Percentiles rank a stretch among this genome's conserved stretches.
Conservation (phyloP, 2,888 invertebrate genomes). For the Nephrotoma flavescens region DNA sequence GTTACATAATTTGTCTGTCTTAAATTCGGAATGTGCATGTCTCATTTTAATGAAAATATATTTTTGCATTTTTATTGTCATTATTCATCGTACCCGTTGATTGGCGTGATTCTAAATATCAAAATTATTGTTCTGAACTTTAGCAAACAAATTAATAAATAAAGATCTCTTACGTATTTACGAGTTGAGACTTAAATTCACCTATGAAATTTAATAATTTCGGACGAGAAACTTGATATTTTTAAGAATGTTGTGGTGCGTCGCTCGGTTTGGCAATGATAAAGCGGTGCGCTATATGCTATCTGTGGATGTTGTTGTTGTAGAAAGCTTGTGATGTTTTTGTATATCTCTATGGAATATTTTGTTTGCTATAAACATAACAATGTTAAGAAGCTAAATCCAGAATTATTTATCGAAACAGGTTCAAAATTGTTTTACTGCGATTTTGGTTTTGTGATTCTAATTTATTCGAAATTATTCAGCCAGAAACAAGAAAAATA, state of each 20-base stretch:
- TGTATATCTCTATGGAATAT: background rate
- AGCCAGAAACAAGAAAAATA: background rate
- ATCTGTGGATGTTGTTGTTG: no score
- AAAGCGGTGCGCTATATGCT: no score
- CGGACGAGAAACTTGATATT: background rate
- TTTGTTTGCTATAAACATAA: background rate
- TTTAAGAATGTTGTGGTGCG: background rate
- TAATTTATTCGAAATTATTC: background rate
- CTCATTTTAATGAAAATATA: background rate
- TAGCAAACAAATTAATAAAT: background rate
- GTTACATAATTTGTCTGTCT: background rate
- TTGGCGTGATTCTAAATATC: background rate
- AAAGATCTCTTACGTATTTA: background rate
- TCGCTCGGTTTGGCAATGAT: background rate
- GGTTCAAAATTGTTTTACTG: background rate
- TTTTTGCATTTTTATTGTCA: background rate
- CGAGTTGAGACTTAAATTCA: background rate
- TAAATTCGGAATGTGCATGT: background rate
- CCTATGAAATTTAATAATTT: background rate
- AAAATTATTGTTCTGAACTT: background rate
- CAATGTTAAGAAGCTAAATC: background rate
- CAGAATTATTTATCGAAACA: background rate
- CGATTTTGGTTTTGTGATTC: background rate
- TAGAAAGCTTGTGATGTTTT: background rate
- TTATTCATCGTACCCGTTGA: background rate